phyloP scores from a whole-genome alignment of 2,888 invertebrate genomes.

The Seira ritae region DNA sequence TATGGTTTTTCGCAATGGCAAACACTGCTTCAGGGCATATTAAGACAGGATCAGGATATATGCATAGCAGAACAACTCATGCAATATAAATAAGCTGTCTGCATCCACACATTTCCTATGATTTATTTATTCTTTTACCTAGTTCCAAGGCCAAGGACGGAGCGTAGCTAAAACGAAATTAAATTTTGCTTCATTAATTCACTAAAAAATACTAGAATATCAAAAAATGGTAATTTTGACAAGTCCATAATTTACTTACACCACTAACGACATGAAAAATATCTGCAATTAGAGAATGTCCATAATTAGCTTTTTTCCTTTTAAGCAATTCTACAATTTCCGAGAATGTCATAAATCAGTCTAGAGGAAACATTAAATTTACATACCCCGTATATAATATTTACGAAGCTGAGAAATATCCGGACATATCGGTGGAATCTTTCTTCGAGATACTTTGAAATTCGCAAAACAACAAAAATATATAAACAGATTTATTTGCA shows the following conservation, averaged over 20 bases:
- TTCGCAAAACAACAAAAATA: slow-evolving; percentile 9
- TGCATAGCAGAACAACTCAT: slow-evolving; percentile 9
- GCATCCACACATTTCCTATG: neutral
- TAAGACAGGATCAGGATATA: neutral
- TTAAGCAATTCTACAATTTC: neutral
- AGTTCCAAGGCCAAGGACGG: slow-evolving; percentile 63
- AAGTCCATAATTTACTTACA: slow-evolving; percentile 43
- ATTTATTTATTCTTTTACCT: slow-evolving; percentile 34
- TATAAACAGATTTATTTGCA: neutral
- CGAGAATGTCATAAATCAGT: neutral
- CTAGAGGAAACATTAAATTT: neutral
- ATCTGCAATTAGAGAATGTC: slow-evolving; percentile 40
- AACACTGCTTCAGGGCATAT: no score
- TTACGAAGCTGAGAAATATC: slow-evolving; percentile 64
- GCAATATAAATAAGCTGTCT: neutral
- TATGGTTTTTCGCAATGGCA: neutral
- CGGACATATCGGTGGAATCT: slow-evolving; percentile 62
- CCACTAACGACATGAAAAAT: slow-evolving; percentile 66
- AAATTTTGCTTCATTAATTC: neutral
- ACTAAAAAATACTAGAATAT: neutral
- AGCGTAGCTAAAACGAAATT: slow-evolving; percentile 49
- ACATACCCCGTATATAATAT: slow-evolving; percentile 68
- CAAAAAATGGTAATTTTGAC: slow-evolving; percentile 2
- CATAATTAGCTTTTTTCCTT: no score
- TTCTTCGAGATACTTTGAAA: slow-evolving; percentile 62